Evolutionary conservation across 2,797 vertebrate genomes (phyloP).

Genomic region (Sorex maritimensis): DNA sequence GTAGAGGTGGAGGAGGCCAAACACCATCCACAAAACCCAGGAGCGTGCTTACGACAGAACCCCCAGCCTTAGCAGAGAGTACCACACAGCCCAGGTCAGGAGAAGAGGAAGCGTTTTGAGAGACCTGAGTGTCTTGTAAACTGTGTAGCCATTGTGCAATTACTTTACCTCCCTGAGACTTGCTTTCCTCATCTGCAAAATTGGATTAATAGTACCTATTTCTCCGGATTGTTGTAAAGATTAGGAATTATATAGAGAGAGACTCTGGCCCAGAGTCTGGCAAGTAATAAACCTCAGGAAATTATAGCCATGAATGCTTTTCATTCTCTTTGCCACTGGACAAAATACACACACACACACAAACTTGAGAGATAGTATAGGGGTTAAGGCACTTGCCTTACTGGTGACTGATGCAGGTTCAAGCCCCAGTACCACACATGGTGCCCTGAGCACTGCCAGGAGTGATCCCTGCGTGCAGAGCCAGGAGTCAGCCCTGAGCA

Average conservation of each 20-base stretch:
- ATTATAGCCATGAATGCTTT: neutral
- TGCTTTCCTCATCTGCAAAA: constrained; percentile 60
- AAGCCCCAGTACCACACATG: too few species aligned
- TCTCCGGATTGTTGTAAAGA: constrained; percentile 23
- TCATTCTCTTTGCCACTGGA: constrained; percentile 36
- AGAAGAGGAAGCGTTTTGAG: neutral
- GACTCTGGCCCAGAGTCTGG: neutral
- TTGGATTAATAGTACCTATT: constrained; percentile 8
- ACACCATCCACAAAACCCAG: neutral
- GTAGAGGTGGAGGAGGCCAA: neutral
- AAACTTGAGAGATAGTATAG: too few species aligned
- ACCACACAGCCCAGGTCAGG: neutral
- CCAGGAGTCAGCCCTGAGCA: too few species aligned
- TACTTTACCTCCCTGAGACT: constrained; percentile 33
- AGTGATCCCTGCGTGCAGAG: too few species aligned
- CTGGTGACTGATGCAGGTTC: too few species aligned
- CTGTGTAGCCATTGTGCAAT: neutral
- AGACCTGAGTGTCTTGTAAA: neutral
- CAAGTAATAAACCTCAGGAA: constrained; percentile 26
- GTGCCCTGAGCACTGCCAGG: too few species aligned
- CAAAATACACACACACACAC: too few species aligned
- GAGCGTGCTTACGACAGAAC: neutral
- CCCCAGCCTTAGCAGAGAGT: neutral
- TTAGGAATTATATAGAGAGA: neutral
- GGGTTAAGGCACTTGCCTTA: too few species aligned